Evolutionary conservation across 2,113 vertebrate genomes (phyloP).

Genomic region (Rhombomys opimus): DNA sequence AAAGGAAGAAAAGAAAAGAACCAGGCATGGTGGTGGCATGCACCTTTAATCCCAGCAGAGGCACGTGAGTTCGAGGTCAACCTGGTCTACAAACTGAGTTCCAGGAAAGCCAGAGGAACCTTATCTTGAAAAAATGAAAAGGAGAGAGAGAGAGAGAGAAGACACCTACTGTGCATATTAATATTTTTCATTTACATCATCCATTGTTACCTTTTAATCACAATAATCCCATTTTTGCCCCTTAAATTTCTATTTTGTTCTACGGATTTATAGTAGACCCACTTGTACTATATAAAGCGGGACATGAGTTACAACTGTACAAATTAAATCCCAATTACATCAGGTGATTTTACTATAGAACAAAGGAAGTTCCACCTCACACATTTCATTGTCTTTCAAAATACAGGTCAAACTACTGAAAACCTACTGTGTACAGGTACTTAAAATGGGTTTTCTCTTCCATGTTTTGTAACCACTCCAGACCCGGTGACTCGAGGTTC

Average conservation of each 20-base stretch:
- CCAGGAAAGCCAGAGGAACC: background rate
- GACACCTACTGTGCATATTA: background rate
- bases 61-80: background rate
- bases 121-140: background rate
- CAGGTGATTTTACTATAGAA: constrained; percentile 55
- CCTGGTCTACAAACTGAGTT: background rate
- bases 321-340: constrained; percentile 55
- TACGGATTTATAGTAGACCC: background rate
- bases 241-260: constrained; percentile 51
- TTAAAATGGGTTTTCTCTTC: constrained; percentile 38
- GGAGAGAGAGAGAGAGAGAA: background rate
- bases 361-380: background rate
- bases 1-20: background rate
- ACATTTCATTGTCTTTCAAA: background rate
- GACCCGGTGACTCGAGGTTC: constrained; percentile 23
- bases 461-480: background rate
- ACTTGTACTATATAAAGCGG: constrained; percentile 39
- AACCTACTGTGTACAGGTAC: background rate
- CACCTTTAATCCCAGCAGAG: background rate
- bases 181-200: constrained; percentile 16
- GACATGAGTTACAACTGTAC: constrained; percentile 37
- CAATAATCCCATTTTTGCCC: background rate
- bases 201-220: background rate
- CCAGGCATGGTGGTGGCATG: background rate
- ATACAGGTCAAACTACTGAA: constrained; percentile 10